Conservation (phyloP, 1,140 invertebrate species). For the Ditylenchus dipsaci region DNA sequence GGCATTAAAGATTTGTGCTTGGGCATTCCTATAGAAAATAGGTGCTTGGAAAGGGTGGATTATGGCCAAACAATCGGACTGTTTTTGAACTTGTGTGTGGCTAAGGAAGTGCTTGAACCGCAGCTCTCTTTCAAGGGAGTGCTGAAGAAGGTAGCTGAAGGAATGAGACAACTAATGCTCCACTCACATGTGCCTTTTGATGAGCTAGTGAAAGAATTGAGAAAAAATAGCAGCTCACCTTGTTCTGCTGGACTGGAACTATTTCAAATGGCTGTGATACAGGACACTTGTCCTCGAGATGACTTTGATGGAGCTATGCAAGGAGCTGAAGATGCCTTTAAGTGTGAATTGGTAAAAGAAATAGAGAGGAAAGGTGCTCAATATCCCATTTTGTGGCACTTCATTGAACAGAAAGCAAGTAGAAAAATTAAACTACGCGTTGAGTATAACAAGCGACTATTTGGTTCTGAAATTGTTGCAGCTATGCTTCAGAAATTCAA, state of each 20-base stretch:
- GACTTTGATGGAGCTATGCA: background rate
- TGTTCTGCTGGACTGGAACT: background rate
- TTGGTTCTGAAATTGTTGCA: background rate
- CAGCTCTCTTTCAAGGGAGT: constrained; percentile 1
- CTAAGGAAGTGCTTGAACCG: background rate
- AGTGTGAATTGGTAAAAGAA: background rate
- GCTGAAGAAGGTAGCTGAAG: background rate
- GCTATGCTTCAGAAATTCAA: background rate
- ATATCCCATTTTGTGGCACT: background rate
- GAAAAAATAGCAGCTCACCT: background rate
- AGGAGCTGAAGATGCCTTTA: background rate
- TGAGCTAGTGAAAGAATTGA: background rate
- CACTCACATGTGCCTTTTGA: constrained; percentile 22
- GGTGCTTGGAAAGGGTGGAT: constrained; percentile 5
- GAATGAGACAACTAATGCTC: background rate
- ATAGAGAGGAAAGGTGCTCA: background rate
- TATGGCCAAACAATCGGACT: constrained; percentile 23
- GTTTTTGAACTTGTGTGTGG: constrained; percentile 13
- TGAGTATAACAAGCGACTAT: background rate
- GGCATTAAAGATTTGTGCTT: constrained; percentile 8
- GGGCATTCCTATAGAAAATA: constrained; percentile 15
- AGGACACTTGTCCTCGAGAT: background rate
- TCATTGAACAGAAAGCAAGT: background rate
- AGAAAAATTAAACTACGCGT: background rate
- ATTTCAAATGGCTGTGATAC: background rate